These are phyloP conservation scores for Spodoptera picta DNA, from an alignment of 2,888 invertebrate species.

Conservation along the genomic window DNA sequence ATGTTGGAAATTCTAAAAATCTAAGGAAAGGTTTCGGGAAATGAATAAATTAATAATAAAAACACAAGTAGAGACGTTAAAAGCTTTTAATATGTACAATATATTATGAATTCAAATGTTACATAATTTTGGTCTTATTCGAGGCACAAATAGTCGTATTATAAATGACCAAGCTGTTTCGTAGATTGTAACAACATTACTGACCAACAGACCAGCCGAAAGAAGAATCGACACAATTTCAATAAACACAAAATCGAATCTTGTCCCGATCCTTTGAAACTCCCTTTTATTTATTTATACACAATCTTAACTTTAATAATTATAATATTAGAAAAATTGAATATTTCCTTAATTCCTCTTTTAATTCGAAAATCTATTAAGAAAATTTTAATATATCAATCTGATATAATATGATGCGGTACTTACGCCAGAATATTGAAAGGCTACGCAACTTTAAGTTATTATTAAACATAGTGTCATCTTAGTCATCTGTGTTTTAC, in stretches of 20 bases:
- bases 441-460: too few relatives aligned
- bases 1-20: too few relatives aligned
- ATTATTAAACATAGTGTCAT: too few relatives aligned
- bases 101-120: conserved; percentile 45
- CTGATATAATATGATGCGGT: conserved; percentile 19
- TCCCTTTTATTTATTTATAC: conserved; percentile 31
- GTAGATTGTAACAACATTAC: not conserved
- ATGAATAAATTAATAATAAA: not conserved
- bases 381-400: conserved; percentile 40
- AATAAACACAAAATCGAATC: conserved; percentile 15
- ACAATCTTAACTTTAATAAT: conserved; percentile 38
- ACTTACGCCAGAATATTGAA: too few relatives aligned
- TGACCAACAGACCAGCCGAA: not conserved
- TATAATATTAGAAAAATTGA: conserved; percentile 51
- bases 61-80: conserved; percentile 34
- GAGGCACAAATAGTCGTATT: conserved; percentile 35
- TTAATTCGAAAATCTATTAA: conserved; percentile 51
- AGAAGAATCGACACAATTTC: too few relatives aligned
- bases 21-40: too few relatives aligned
- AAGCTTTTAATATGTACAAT: conserved; percentile 55
- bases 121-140: conserved; percentile 52
- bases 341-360: conserved; percentile 29
- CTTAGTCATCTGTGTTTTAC: too few relatives aligned
- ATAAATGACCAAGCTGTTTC: conserved; percentile 29
- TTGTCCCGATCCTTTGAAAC: not conserved